Base-by-base conservation (phyloP, 1,140 invertebrate species). In the Agrilus planipennis region DNA sequence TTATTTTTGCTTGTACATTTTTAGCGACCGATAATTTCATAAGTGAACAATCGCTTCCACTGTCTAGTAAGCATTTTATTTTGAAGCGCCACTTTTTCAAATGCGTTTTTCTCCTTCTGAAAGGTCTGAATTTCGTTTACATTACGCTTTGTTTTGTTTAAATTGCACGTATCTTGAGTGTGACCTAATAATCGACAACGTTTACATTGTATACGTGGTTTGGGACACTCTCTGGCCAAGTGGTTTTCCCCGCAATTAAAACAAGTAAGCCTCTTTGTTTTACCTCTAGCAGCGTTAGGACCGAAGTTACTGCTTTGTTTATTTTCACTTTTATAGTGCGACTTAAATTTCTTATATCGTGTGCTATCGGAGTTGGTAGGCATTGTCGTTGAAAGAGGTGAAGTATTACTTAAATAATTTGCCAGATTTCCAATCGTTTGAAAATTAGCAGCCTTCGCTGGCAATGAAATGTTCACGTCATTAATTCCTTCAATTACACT, bases 201-300 rank as follows among this genome's bases (percentile, higher is more conserved):
- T 9, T n/a, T 7, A 27, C 23, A 27, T 27, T 27, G 7, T 9
- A 27, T 27, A 7, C n/a, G 7, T 27, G 23, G 23, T 27, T n/a
- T 27, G n/a, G 23, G 7, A n/a, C 23, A 27, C 7, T 27, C 23
- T 9, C 23, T 7, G n/a, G n/a, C 23, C 7, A 7, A n/a, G n/a
- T 27, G 23, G 23, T 27, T 27, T 27, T 27, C 23, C n/a, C 23
- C 23, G 23, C 23, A 27, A n/a, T 27, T 27, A n/a, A 27, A 27
- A n/a, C 23, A 27, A 9, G n/a, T 27, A 27, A 9, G n/a, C 7
- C 23, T 27, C 7, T 7, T 27, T 9, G 23, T 27, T 7, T 27
- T 27, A 27, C 23, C n/a, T 9, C 23, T n/a, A n/a, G 7, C 23
- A 27, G 7, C 7, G 7, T 27, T 27, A 7, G n/a, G 23, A n/a